Evolutionary conservation across 2,888 invertebrate genomes (phyloP), one percentile per base, ranked within the genome.

Genomic region (Watsonalla binaria): DNA sequence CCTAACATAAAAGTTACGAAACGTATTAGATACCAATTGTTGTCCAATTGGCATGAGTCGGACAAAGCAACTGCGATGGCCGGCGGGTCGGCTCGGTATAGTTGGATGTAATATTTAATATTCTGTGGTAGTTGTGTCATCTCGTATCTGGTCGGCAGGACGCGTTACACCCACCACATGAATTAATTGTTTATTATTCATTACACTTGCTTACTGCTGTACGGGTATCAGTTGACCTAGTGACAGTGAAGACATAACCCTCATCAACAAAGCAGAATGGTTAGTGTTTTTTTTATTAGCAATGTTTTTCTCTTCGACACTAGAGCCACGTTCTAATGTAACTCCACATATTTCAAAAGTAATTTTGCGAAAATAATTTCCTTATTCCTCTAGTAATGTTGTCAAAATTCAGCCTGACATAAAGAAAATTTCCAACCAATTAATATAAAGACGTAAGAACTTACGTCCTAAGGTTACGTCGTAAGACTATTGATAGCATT

Each of bases 41-140:
- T 68, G 63, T 66, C 65, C 69, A 81, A 78, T 82, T 80, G 73
- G 57, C 74, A 75, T 67, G 66, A 65, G 63, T 65, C 58, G 64
- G 57, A 58, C 68, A 65, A 64, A 61, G 65, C 62, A 53, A 61
- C 48, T 71, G 68, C 76, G 72, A 62, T 58, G 58, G 62, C 60
- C 73, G 68, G 63, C 61, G 63, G 59, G 57, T 59, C 62, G 58
- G 53, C 52, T 58, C 57, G 56, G 56, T 61, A 62, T 65, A 57
- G 58, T 65, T 66, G 63, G 64, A 66, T 63, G 24, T 1, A 24
- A 24, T 24, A 24, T 24, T 24, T 24, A 24, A 24, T 24, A 24
- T 24, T 24, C 24, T 24, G 24, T 24, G 24, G 63, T 74, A 74
- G 74, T 72, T 67, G 72, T 72, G 64, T 58, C 68, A 66, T 65